These are phyloP conservation scores for Labroides dimidiatus DNA, from an alignment of 2,797 vertebrate species.

Conservation along the genomic window DNA sequence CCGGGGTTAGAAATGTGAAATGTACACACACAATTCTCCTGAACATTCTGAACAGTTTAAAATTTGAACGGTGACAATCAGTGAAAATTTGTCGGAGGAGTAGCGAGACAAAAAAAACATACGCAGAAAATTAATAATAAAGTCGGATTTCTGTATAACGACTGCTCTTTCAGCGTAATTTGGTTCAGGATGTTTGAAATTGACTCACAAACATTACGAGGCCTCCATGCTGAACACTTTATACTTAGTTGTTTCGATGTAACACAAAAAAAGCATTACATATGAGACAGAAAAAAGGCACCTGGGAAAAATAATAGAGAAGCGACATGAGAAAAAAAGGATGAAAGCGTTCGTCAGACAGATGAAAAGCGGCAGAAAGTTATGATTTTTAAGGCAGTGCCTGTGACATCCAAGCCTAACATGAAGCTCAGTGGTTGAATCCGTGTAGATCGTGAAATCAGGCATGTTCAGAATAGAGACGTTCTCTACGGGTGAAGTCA, in stretches of 20 bases:
- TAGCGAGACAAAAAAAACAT: no score
- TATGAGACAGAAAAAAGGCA: not conserved
- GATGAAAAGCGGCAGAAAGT: constrained; percentile 8
- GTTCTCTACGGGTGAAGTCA: not conserved
- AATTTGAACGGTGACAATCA: no score
- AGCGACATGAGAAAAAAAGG: not conserved
- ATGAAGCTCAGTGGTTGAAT: not conserved
- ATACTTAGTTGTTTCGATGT: constrained; percentile 7
- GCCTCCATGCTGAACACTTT: not conserved
- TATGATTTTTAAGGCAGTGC: constrained; percentile 2
- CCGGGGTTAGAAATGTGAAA: no score
- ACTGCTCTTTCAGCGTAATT: not conserved
- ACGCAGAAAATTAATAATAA: no score
- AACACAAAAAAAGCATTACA: constrained; percentile 1
- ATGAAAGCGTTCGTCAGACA: constrained; percentile 12
- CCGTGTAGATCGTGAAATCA: not conserved
- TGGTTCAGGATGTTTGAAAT: not conserved
- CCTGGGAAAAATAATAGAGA: not conserved
- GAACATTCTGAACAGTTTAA: no score
- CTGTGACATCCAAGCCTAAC: not conserved
- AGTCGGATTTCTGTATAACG: no score
- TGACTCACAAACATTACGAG: not conserved
- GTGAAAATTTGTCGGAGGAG: no score
- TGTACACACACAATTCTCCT: no score
- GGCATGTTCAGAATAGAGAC: constrained; percentile 19